Evolutionary conservation across 2,113 vertebrate genomes (phyloP).

Genomic region (Pelecanoides urinatrix): DNA sequence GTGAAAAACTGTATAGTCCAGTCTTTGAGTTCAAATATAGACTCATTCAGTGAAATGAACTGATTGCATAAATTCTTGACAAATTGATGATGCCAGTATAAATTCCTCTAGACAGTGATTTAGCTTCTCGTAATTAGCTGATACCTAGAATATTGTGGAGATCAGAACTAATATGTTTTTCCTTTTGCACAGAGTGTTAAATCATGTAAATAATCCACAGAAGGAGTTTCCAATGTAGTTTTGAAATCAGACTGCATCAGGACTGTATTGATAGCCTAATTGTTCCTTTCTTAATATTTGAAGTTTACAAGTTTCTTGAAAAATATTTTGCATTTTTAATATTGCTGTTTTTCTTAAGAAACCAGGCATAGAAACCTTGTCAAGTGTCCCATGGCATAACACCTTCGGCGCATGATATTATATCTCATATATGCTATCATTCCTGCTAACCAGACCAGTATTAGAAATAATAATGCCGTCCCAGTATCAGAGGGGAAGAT

Average conservation of each 20-base stretch:
- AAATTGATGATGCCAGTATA: not conserved
- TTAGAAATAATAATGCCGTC: not conserved
- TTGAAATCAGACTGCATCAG: not conserved
- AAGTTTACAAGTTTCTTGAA: not conserved
- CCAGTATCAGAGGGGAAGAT: not conserved
- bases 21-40: not conserved
- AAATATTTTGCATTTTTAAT: not conserved
- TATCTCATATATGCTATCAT: not conserved
- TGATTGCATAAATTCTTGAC: not conserved
- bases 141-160: not conserved
- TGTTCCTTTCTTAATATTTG: not conserved
- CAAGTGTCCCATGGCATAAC: not conserved
- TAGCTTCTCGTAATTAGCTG: not conserved
- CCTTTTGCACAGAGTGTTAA: not conserved
- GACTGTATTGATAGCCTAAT: not conserved
- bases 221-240: not conserved
- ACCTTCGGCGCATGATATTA: not conserved
- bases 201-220: not conserved
- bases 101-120: not conserved
- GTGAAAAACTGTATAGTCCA: not conserved
- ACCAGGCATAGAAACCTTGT: not conserved
- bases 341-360: not conserved
- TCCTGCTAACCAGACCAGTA: not conserved
- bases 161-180: not conserved
- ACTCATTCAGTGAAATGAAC: not conserved